Base-by-base conservation (phyloP, 2,888 invertebrate genomes). In the Drosophila kanekoi region DNA sequence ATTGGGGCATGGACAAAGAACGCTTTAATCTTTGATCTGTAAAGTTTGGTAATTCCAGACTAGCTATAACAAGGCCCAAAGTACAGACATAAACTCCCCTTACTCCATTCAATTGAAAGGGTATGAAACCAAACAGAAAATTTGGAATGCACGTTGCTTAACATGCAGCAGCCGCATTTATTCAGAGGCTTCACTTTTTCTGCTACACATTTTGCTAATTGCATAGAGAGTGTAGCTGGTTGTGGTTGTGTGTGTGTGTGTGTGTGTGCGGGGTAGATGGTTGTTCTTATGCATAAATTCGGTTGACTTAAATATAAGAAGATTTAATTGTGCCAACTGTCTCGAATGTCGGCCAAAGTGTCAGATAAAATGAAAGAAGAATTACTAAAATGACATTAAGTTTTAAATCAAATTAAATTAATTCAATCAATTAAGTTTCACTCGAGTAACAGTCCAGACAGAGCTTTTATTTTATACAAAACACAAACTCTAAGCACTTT, bases 81-180 rank as follows among this genome's bases (percentile, higher is more conserved):
- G 8, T 8, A 2, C 28, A 9, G 2, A 8, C 14, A 47, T 33
- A 28, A 32, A 14, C 28, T 40, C 16, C 6, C 10, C 41, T 40
- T 16, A n/a, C 13, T n/a, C 10, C 2, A 18, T 10, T n/a, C 1
- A 1, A 5, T 10, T 1, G 11, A 14, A 10, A 32, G 16, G 13
- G 28, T 35, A 58, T 40, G 33, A 20, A 43, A 23, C 10, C 35
- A 47, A n/a, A 48, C 37, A 43, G 38, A 59, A 57, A 51, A 57
- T 58, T 38, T 41, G 20, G 63, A 71, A 64, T 59, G 45, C 44
- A 23, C 47, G 20, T 6, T 33, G 49, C 60, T 48, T 68, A 53
- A 62, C 62, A 69, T 81, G 60, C 41, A 68, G 61, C 51, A 64
- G 33, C 65, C 73, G 70, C 68, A 70, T 71, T 72, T 74, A 61